Base-by-base conservation (phyloP, 2,888 invertebrate species). In the Acanthococcus lagerstroemiae region DNA sequence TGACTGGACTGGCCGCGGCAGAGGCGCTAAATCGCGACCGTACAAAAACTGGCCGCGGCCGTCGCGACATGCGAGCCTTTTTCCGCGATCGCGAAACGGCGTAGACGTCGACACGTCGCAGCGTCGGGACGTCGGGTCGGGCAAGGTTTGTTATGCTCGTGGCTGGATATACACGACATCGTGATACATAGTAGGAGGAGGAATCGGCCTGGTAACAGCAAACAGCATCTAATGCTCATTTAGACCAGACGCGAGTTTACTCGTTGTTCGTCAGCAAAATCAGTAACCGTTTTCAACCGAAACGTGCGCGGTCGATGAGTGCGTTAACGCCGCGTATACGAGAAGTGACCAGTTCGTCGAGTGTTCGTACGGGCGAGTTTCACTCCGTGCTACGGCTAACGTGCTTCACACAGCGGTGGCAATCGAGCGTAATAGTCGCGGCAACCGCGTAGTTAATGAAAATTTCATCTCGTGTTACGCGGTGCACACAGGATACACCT, bases 231-330 rank as follows among this genome's bases (percentile, higher is more conserved):
- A 55, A 55, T 55, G 37, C 37, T 55, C 55, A 55, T 55, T 55
- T 55, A 55, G 55, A 55, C n/a, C n/a, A n/a, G n/a, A n/a, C n/a
- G n/a, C 55, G 55, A 55, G 55, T 55, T 55, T 55, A 55, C 30
- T 55, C 37, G 55, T 55, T 55, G 37, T 30, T 55, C 55, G 55
- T 30, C 55, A 55, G 37, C 55, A 55, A 55, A 55, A 25, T 30
- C 30, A 25, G 55, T 55, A 30, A 55, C 55, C 19, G 30, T 55
- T 17, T 21, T 22, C 27, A 25, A 55, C 17, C 19, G 9, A 55
- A 26, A 54, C 26, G 19, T 37, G n/a, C n/a, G n/a, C n/a, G n/a
- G n/a, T n/a, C n/a, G n/a, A n/a, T n/a, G n/a, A n/a, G n/a, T n/a
- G n/a, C n/a, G n/a, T n/a, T n/a, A n/a, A n/a, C n/a, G n/a, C n/a